phyloP scores from a whole-genome alignment of 2,113 vertebrate genomes.

The Hippocampus barbouri region DNA sequence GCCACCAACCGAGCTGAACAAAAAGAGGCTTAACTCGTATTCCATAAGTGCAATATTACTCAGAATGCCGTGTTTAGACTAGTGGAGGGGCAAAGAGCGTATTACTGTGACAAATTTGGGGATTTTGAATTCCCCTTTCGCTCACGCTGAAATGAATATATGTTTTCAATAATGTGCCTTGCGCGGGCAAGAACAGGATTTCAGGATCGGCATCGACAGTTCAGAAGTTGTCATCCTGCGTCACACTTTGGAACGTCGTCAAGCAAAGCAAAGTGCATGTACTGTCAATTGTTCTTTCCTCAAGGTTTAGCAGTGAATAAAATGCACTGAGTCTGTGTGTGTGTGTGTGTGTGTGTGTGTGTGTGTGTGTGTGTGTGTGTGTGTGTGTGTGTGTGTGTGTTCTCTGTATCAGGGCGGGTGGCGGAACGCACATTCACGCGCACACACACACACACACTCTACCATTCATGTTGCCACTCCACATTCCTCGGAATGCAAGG shows the following conservation, averaged over 20 bases:
- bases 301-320: constrained; percentile 30
- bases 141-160: constrained; percentile 3
- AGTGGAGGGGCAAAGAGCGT: too few relatives aligned
- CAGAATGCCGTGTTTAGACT: too few relatives aligned
- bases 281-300: constrained; percentile 32
- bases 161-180: not conserved
- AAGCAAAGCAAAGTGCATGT: constrained; percentile 10
- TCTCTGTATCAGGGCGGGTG: not conserved
- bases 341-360: constrained; percentile 15
- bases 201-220: not conserved
- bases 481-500: constrained; percentile 58
- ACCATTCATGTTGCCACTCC: constrained; percentile 38
- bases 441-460: constrained; percentile 19
- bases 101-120: too few relatives aligned
- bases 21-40: too few relatives aligned
- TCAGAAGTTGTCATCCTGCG: not conserved
- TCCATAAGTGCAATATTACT: too few relatives aligned
- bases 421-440: not conserved
- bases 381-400: constrained; percentile 12
- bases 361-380: constrained; percentile 12
- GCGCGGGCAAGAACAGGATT: not conserved
- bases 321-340: constrained; percentile 11
- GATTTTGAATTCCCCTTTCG: not conserved
- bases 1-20: too few relatives aligned
- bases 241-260: not conserved